Percentiles rank a stretch among this genome's conserved stretches.
Evolutionary conservation across 2,113 vertebrate genomes (phyloP).

Genomic region (Dicaeum eximium): DNA sequence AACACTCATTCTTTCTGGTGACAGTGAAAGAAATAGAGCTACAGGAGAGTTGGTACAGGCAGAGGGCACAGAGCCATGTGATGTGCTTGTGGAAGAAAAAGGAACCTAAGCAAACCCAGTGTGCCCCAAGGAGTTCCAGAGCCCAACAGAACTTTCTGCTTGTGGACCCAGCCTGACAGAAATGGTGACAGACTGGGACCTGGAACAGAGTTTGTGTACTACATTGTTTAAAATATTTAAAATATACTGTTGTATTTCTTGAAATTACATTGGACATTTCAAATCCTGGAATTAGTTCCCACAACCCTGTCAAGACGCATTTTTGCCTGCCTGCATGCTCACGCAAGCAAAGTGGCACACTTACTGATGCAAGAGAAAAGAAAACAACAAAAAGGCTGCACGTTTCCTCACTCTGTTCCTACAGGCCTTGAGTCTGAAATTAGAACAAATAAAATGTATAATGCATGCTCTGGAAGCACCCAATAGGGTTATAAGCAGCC

Average conservation of each 20-base stretch:
- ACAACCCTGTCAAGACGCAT: neutral
- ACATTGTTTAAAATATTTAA: neutral
- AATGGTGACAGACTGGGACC: neutral
- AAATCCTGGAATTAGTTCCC: neutral
- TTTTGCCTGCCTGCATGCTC: neutral
- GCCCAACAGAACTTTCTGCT: neutral
- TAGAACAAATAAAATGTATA: slow-evolving; percentile 75
- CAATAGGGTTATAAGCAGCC: slow-evolving; percentile 87
- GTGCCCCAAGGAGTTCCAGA: neutral
- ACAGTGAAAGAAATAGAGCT: neutral
- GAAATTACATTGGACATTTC: neutral
- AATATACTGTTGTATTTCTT: neutral
- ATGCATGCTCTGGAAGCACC: slow-evolving; percentile 80
- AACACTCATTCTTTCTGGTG: neutral
- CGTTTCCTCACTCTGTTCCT: slow-evolving; percentile 35
- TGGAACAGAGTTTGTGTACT: neutral
- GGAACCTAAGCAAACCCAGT: neutral
- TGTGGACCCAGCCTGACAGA: fast-evolving
- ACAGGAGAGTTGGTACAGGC: neutral
- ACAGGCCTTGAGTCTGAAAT: slow-evolving; percentile 60
- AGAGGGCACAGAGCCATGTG: neutral
- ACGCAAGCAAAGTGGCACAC: neutral
- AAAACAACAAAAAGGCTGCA: neutral
- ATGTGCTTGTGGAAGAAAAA: neutral
- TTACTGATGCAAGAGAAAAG: neutral